Evolutionary conservation across 2,797 vertebrate genomes (phyloP).

Genomic region (Amblyopsis hoosieri): DNA sequence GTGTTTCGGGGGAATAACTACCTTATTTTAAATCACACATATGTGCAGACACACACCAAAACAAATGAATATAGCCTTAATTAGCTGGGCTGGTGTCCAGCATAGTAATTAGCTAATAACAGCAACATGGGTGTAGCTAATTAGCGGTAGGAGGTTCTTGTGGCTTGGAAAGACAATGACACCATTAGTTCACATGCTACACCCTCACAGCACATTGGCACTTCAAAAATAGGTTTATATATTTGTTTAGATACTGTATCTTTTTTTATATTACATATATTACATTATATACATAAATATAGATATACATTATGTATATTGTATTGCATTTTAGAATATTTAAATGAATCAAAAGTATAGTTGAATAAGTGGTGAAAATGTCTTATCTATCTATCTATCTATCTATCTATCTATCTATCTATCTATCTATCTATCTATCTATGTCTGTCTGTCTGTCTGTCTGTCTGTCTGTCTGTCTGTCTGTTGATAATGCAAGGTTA

Average conservation of each 20-base stretch:
- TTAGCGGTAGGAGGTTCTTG: constrained; percentile 92
- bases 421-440: no score
- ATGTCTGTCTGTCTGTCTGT: no score
- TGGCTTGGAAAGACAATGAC: constrained; percentile 88
- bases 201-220: constrained; percentile 30
- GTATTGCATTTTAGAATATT: no score
- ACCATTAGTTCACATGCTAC: constrained; percentile 81
- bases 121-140: constrained; percentile 91
- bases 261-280: no score
- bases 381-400: no score
- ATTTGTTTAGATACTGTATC: no score
- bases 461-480: no score
- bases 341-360: no score
- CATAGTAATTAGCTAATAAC: constrained; percentile 98
- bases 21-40: constrained; percentile 28
- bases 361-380: no score
- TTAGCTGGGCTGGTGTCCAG: constrained; percentile 96
- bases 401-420: no score
- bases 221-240: background rate
- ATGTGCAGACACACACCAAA: constrained; percentile 27
- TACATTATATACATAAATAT: no score
- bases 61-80: constrained; percentile 79
- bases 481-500: no score
- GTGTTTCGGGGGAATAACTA: constrained; percentile 13
- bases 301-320: background rate